Conservation (phyloP, 2,797 vertebrate genomes). For the Anisognathus igniventris region DNA sequence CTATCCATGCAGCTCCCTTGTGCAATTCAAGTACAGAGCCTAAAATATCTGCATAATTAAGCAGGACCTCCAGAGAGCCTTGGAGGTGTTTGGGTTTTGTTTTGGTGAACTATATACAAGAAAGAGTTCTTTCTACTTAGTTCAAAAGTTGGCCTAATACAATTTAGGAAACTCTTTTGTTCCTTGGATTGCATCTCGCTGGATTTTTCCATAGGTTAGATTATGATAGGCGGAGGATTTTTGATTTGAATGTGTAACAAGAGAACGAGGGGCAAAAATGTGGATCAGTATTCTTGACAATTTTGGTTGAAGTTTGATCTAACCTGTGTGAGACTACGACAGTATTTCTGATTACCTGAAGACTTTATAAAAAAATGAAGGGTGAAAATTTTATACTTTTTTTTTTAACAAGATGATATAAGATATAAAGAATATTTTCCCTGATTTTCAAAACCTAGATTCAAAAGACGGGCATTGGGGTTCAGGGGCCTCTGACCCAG, state of each 20-base stretch:
- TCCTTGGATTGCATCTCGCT: neutral
- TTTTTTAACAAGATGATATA: neutral
- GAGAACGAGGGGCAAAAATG: neutral
- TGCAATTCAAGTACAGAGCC: neutral
- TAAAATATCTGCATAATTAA: conserved; percentile 11
- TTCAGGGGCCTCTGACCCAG: neutral
- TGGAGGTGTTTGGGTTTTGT: neutral
- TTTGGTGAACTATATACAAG: neutral
- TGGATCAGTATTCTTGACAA: neutral
- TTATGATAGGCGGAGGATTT: neutral
- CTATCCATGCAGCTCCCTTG: neutral
- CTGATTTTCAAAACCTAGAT: neutral
- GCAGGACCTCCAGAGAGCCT: neutral
- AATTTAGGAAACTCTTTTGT: neutral
- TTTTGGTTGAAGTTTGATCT: neutral
- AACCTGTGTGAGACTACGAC: too few species aligned
- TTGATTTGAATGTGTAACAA: neutral
- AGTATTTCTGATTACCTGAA: neutral
- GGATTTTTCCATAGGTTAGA: neutral
- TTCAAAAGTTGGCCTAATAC: neutral
- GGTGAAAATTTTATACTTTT: neutral
- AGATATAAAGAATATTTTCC: neutral
- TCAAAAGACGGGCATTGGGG: neutral
- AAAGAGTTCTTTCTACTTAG: neutral
- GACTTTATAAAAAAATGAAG: neutral